These are phyloP conservation scores for Agrilus planipennis DNA, from an alignment of 1,140 invertebrate species.

Conservation along the genomic window DNA sequence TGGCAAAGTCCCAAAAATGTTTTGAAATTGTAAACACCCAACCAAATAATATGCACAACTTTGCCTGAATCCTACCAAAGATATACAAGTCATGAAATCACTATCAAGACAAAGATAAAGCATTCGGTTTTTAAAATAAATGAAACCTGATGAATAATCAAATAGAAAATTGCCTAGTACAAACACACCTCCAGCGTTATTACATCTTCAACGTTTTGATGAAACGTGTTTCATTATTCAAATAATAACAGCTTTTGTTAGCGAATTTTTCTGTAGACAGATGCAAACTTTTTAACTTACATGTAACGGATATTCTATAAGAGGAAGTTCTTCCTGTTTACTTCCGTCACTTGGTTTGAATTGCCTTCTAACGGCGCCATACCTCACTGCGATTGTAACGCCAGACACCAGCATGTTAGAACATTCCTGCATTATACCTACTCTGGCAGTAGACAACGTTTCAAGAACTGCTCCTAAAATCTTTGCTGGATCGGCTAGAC, in stretches of 20 bases:
- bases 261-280: slow-evolving; percentile 3
- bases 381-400: slow-evolving; percentile 77
- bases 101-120: no score
- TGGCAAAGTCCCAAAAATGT: no score
- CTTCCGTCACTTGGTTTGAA: slow-evolving; percentile 44
- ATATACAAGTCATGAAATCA: no score
- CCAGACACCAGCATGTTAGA: slow-evolving; percentile 60
- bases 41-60: no score
- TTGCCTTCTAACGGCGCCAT: slow-evolving; percentile 80
- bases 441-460: slow-evolving; percentile 71
- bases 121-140: no score
- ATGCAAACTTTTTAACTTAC: slow-evolving; percentile 34
- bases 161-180: no score
- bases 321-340: slow-evolving; percentile 56
- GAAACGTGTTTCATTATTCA: no score
- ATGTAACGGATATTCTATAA: slow-evolving; percentile 86
- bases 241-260: neutral
- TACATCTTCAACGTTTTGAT: no score
- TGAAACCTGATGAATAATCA: no score
- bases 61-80: no score
- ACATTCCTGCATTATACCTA: slow-evolving; percentile 64
- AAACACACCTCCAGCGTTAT: no score
- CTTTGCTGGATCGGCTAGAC: slow-evolving; percentile 63
- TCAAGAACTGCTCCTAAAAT: slow-evolving; percentile 73
- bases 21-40: no score